Conservation (phyloP, 2,888 invertebrate species). For the Anthoptus insignis region DNA sequence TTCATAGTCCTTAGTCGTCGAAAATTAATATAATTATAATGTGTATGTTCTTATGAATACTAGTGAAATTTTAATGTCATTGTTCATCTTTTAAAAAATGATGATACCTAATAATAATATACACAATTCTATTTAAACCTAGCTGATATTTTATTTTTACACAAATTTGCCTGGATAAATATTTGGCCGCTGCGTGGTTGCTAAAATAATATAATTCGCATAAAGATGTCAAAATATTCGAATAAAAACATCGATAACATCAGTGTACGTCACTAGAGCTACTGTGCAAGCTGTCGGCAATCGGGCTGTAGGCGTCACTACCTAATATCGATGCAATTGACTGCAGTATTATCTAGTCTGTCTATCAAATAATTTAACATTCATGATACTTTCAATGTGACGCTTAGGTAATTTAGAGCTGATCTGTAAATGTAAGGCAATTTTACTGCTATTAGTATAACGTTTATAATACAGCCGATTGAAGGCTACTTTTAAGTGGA, state of each 20-base stretch:
- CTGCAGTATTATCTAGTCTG: constrained; percentile 27
- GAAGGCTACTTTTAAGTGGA: neutral
- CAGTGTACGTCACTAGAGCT: constrained; percentile 51
- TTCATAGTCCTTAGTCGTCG: no score
- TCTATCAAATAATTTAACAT: constrained; percentile 26
- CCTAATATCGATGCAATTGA: constrained; percentile 47
- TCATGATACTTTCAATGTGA: constrained; percentile 18
- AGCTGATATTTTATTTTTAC: no score
- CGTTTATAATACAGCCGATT: constrained; percentile 6
- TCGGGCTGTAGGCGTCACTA: constrained; percentile 55
- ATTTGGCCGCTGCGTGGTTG: no score
- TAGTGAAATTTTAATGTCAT: no score
- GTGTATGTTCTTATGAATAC: no score
- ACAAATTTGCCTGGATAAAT: no score
- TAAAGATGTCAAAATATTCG: no score
- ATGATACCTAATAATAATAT: no score
- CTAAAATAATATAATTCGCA: no score
- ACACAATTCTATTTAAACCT: no score
- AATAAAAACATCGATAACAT: constrained; percentile 27
- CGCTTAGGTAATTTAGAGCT: constrained; percentile 17
- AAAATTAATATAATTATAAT: no score
- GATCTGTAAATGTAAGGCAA: constrained; percentile 30
- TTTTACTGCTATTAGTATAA: constrained; percentile 26
- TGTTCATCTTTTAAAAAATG: no score
- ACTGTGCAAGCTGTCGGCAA: constrained; percentile 51